Conservation (phyloP, 2,797 vertebrate species). For the Vireo griseus region DNA sequence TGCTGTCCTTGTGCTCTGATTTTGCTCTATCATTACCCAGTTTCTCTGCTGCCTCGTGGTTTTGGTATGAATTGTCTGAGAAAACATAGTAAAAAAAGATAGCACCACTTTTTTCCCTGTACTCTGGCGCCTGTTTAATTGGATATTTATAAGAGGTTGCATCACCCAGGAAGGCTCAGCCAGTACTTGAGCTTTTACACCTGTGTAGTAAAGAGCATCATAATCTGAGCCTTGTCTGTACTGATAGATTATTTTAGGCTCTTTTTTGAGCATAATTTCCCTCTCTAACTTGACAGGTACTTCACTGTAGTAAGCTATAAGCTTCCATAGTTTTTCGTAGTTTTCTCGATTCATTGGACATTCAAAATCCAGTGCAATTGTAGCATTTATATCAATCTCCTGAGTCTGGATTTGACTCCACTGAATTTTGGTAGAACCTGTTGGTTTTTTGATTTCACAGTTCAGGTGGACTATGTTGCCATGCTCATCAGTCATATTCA, state of each 20-base stretch:
- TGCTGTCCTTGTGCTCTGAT: slow-evolving; percentile 50
- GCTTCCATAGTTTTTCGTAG: slow-evolving; percentile 89
- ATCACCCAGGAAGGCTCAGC: slow-evolving; percentile 84
- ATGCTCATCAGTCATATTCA: slow-evolving; percentile 88
- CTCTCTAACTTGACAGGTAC: slow-evolving; percentile 83
- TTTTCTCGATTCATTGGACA: slow-evolving; percentile 83
- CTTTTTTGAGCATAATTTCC: slow-evolving; percentile 65
- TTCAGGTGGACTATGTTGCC: slow-evolving; percentile 81
- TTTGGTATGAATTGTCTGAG: slow-evolving; percentile 68
- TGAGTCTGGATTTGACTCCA: slow-evolving; percentile 77
- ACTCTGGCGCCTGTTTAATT: slow-evolving; percentile 83
- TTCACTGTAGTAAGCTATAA: slow-evolving; percentile 92
- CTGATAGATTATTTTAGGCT: slow-evolving; percentile 72
- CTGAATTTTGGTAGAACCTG: slow-evolving; percentile 61
- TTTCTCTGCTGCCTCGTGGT: slow-evolving; percentile 52
- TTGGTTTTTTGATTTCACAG: slow-evolving; percentile 76
- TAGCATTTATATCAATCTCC: slow-evolving; percentile 78
- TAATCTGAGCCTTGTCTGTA: slow-evolving; percentile 83
- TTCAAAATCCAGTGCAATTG: slow-evolving; percentile 78
- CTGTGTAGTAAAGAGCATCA: slow-evolving; percentile 87
- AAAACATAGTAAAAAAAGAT: slow-evolving; percentile 69
- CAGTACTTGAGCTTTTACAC: slow-evolving; percentile 78
- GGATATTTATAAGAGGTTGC: slow-evolving; percentile 81
- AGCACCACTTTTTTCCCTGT: slow-evolving; percentile 79
- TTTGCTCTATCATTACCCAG: slow-evolving; percentile 86